Conservation (phyloP, 2,113 vertebrate genomes). For the Scomber scombrus region DNA sequence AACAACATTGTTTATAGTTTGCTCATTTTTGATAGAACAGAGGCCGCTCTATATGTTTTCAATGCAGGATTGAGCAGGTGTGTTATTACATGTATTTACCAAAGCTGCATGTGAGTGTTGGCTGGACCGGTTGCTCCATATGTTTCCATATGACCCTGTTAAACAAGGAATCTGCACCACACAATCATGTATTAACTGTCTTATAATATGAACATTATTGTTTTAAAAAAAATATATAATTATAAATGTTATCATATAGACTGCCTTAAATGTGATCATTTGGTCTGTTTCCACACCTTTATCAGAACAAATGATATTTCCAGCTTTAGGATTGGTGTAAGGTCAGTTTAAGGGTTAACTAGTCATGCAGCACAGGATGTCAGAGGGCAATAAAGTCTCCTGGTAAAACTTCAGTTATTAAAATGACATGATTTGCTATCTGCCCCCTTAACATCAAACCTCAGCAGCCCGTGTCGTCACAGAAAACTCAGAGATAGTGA, state of each 20-base stretch:
- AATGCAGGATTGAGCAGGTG: not conserved
- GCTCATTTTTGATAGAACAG: constrained; percentile 20
- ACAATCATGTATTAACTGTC: no score
- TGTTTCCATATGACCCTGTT: not conserved
- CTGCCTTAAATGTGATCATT: no score
- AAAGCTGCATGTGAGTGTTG: not conserved
- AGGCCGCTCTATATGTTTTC: not conserved
- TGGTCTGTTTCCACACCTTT: not conserved
- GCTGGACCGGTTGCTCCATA: not conserved
- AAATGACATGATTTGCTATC: no score
- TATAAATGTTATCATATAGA: not conserved
- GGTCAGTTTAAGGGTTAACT: not conserved
- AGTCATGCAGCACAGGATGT: not conserved
- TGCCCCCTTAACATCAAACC: no score
- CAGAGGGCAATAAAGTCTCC: no score
- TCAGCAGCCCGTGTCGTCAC: no score
- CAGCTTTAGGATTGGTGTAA: not conserved
- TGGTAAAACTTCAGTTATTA: not conserved
- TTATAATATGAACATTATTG: not conserved
- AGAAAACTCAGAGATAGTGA: no score
- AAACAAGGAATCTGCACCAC: not conserved
- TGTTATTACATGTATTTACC: not conserved
- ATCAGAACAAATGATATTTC: constrained; percentile 1
- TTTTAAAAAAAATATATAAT: not conserved
- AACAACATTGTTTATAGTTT: constrained; percentile 42